Conservation (phyloP, 1,140 invertebrate species). For the Sipha flava region DNA sequence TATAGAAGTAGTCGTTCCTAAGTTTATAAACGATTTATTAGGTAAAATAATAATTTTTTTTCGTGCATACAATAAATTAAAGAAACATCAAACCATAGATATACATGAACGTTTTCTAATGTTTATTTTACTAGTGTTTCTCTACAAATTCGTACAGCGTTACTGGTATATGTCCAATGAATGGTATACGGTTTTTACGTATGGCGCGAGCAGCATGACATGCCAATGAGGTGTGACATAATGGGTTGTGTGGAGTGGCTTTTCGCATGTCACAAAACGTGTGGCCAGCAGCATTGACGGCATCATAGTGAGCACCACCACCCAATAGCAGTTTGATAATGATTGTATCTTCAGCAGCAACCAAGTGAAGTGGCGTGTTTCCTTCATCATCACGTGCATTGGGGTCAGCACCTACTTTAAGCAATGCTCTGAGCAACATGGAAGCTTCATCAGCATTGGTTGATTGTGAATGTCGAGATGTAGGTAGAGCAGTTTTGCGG, state of each 20-base stretch:
- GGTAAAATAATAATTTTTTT: conserved; percentile 8
- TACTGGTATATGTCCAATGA: conserved; percentile 12
- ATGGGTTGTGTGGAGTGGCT: conserved; percentile 21
- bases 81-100: conserved; percentile 25
- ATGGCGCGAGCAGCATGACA: conserved; percentile 73
- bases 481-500: conserved; percentile 49
- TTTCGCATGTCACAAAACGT: conserved; percentile 64
- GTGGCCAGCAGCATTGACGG: conserved; percentile 67
- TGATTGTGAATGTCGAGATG: conserved; percentile 57
- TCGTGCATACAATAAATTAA: conserved; percentile 21
- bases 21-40: conserved; percentile 8
- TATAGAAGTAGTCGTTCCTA: background rate
- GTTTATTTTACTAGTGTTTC: conserved; percentile 15
- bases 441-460: conserved; percentile 41
- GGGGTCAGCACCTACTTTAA: conserved; percentile 73
- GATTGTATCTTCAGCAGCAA: conserved; percentile 40
- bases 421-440: conserved; percentile 62
- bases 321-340: conserved; percentile 52
- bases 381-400: conserved; percentile 65
- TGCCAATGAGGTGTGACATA: conserved; percentile 56
- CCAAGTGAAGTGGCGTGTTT: conserved; percentile 72
- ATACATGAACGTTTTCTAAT: background rate
- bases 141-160: conserved; percentile 22
- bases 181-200: conserved; percentile 47
- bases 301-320: conserved; percentile 77